phyloP scores from a whole-genome alignment of 2,888 invertebrate genomes.

The Eristalis arbustorum region DNA sequence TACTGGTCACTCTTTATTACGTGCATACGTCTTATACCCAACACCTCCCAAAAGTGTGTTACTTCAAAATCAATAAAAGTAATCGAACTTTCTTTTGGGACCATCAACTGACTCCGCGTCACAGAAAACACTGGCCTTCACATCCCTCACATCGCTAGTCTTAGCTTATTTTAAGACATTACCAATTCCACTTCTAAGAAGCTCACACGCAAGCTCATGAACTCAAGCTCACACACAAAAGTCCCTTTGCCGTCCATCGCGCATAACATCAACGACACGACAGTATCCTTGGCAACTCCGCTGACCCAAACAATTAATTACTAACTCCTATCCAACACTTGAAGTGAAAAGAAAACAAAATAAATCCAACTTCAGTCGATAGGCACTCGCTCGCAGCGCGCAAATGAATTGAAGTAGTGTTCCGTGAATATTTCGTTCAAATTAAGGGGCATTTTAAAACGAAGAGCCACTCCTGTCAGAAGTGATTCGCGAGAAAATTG shows the following conservation, averaged over 20 bases:
- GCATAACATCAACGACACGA: background rate
- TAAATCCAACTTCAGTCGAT: constrained; percentile 14
- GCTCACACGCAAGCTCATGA: background rate
- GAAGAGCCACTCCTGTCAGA: constrained; percentile 16
- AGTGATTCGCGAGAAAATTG: background rate
- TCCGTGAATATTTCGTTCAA: background rate
- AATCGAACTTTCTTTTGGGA: no score
- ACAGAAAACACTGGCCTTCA: background rate
- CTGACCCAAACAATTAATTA: constrained; percentile 47
- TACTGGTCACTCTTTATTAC: no score
- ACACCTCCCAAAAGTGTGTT: no score
- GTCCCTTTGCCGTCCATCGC: background rate
- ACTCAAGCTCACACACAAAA: background rate
- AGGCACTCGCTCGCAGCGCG: background rate
- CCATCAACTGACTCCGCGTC: no score
- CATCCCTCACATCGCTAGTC: background rate
- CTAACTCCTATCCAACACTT: constrained; percentile 6
- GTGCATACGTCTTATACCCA: no score
- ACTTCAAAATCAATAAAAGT: no score
- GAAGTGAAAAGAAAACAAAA: background rate
- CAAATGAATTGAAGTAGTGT: background rate
- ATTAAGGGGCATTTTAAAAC: background rate
- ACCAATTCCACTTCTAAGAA: background rate
- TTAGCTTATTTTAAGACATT: background rate
- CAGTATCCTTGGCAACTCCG: constrained; percentile 56